These are phyloP conservation scores for Mycetomoellerius zeteki DNA, from an alignment of 1,140 invertebrate genomes.

Conservation along the genomic window DNA sequence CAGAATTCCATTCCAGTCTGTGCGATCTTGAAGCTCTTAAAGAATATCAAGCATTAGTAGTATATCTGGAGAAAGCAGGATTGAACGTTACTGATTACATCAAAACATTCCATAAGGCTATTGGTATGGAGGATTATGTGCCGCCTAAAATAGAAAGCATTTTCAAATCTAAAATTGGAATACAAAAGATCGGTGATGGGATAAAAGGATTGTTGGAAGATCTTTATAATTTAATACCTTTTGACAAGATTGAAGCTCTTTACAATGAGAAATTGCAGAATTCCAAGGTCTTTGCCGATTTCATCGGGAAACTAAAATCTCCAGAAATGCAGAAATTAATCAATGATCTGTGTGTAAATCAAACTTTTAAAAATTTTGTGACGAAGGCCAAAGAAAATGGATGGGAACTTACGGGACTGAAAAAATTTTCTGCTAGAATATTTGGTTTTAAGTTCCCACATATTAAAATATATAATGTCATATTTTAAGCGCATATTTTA, in stretches of 20 bases:
- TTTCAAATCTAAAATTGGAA: background rate
- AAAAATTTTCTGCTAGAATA: constrained; percentile 26
- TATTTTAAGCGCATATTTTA: background rate
- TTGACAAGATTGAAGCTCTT: constrained; percentile 72
- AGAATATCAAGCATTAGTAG: constrained; percentile 53
- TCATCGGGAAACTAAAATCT: constrained; percentile 65
- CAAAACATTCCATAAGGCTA: constrained; percentile 32
- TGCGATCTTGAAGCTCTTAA: constrained; percentile 54
- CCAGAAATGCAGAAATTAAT: constrained; percentile 66
- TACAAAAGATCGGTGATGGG: constrained; percentile 51
- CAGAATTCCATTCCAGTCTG: constrained; percentile 67
- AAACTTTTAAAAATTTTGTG: constrained; percentile 34
- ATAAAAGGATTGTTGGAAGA: constrained; percentile 70
- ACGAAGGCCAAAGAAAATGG: constrained; percentile 32
- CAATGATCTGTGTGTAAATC: constrained; percentile 16
- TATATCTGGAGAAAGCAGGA: constrained; percentile 67
- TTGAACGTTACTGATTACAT: constrained; percentile 36
- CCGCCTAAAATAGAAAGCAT: constrained; percentile 10
- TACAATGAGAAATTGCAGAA: constrained; percentile 73
- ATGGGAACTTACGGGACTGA: constrained; percentile 41
- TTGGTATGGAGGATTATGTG: constrained; percentile 47
- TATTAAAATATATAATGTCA: background rate
- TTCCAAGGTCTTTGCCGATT: constrained; percentile 65
- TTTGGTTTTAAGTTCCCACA: constrained; percentile 59
- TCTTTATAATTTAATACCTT: constrained; percentile 70